These are phyloP conservation scores for Cephalopholis sonnerati DNA, from an alignment of 2,113 vertebrate genomes.

Conservation along the genomic window DNA sequence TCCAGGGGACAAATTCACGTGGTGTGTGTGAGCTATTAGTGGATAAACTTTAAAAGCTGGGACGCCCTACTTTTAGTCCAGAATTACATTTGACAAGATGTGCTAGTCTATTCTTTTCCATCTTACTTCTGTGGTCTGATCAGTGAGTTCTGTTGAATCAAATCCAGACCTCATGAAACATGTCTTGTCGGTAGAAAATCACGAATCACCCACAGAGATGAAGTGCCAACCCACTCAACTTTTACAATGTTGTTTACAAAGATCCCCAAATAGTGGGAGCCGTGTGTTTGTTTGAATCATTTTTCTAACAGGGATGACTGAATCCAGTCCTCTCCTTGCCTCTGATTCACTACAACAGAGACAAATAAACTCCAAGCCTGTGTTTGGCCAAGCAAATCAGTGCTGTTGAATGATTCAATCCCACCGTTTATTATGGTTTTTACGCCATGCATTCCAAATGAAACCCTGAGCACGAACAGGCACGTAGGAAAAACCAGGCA, in stretches of 20 bases:
- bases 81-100: slow-evolving; percentile 23
- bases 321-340: slow-evolving; percentile 45
- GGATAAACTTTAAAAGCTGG: slow-evolving; percentile 42
- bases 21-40: slow-evolving; percentile 41
- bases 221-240: slow-evolving; percentile 54
- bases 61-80: slow-evolving; percentile 43
- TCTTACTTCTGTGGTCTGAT: slow-evolving; percentile 23
- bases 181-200: slow-evolving; percentile 17
- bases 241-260: slow-evolving; percentile 58
- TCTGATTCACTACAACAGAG: slow-evolving; percentile 74
- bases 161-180: slow-evolving; percentile 36
- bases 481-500: slow-evolving; percentile 57
- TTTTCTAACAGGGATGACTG: slow-evolving; percentile 56
- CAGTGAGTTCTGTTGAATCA: slow-evolving; percentile 24
- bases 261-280: slow-evolving; percentile 54
- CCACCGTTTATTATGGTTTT: slow-evolving; percentile 80
- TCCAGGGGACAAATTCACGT: slow-evolving; percentile 41
- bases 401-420: slow-evolving; percentile 78
- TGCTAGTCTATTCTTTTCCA: slow-evolving; percentile 14
- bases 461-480: slow-evolving; percentile 71
- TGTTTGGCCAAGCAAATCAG: slow-evolving; percentile 79
- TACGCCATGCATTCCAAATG: slow-evolving; percentile 73
- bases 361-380: slow-evolving; percentile 76
- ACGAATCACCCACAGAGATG: slow-evolving; percentile 18
- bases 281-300: slow-evolving; percentile 55